Evolutionary conservation across 2,797 vertebrate genomes (phyloP).

Genomic region (Poeciliopsis paucimaculata): DNA sequence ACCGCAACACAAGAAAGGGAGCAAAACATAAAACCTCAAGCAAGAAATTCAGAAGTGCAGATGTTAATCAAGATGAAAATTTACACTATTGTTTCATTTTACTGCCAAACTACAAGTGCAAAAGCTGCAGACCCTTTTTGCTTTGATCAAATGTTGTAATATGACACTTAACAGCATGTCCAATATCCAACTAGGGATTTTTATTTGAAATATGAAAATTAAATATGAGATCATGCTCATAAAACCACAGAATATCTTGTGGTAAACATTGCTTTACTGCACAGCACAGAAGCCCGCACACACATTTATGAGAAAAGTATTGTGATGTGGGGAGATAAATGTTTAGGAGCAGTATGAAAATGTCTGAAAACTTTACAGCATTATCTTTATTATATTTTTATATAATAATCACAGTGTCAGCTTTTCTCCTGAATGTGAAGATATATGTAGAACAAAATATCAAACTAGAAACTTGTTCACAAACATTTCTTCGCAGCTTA

Average conservation of each 20-base stretch:
- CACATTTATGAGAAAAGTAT: background rate
- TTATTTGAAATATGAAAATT: conserved; percentile 15
- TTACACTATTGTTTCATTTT: background rate
- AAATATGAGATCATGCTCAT: conserved; percentile 11
- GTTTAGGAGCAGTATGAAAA: too few relatives aligned
- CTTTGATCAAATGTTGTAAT: background rate
- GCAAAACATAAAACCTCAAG: background rate
- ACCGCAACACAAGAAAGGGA: background rate
- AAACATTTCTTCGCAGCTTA: too few relatives aligned
- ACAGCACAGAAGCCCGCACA: background rate
- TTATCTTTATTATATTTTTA: too few relatives aligned
- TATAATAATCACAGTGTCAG: too few relatives aligned
- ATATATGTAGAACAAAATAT: too few relatives aligned
- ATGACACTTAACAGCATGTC: background rate
- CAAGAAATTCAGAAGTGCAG: background rate
- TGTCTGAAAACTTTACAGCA: too few relatives aligned
- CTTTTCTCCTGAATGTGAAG: too few relatives aligned
- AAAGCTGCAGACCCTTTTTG: background rate
- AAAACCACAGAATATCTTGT: conserved; percentile 2
- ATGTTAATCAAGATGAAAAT: background rate
- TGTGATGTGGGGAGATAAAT: background rate
- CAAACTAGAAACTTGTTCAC: too few relatives aligned
- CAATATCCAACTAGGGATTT: background rate
- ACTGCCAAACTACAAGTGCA: background rate
- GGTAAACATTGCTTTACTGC: background rate